Conservation (phyloP, 2,797 vertebrate species). For the Silurus lanzhouensis region DNA sequence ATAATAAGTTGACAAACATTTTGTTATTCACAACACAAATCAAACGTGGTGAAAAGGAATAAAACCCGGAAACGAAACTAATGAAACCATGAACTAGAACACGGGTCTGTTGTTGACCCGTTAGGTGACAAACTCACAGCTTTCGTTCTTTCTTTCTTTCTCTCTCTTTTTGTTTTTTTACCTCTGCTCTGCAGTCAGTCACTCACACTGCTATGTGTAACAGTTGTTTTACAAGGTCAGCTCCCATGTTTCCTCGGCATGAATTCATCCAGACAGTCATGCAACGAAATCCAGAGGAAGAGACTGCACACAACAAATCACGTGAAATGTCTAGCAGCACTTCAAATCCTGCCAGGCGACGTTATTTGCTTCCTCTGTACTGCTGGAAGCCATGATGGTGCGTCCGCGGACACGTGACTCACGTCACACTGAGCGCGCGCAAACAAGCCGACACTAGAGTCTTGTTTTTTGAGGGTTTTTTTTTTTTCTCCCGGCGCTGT, state of each 20-base stretch:
- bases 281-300: not conserved
- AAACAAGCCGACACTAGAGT: conserved; percentile 57
- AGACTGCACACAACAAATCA: not conserved
- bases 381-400: conserved; percentile 71
- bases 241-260: conserved; percentile 17
- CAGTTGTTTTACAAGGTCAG: conserved; percentile 18
- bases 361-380: conserved; percentile 56
- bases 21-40: not conserved
- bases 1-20: not conserved
- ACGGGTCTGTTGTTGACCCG: not conserved
- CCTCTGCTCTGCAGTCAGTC: conserved; percentile 45
- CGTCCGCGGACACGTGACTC: conserved; percentile 58
- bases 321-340: conserved; percentile 25
- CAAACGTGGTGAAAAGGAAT: not conserved
- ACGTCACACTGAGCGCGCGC: not conserved
- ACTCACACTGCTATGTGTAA: conserved; percentile 41
- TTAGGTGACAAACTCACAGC: conserved; percentile 22
- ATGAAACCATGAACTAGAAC: not conserved
- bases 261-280: not conserved
- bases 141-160: not conserved
- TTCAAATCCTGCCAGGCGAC: conserved; percentile 36
- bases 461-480: not conserved
- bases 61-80: not conserved
- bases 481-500: not conserved
- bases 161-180: conserved; percentile 3